phyloP scores from a whole-genome alignment of 1,140 invertebrate species.

The Forficula auricularia region DNA sequence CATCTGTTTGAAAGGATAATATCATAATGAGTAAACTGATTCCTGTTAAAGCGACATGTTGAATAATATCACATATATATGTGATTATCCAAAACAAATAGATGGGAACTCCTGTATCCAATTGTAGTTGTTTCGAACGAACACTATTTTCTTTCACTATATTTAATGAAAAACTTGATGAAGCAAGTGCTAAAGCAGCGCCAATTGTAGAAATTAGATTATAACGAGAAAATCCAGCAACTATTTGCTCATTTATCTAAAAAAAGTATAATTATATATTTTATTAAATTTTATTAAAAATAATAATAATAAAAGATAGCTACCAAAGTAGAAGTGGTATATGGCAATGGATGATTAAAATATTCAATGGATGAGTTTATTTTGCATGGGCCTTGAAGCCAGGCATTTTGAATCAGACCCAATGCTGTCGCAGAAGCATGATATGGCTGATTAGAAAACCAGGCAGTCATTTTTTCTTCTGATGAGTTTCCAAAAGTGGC shows the following conservation, averaged over 20 bases:
- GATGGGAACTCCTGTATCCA: slow-evolving; percentile 34
- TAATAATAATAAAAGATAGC: too few species aligned
- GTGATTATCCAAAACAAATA: slow-evolving; percentile 32
- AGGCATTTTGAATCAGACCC: slow-evolving; percentile 23
- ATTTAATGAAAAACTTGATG: slow-evolving; percentile 34
- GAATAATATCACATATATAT: slow-evolving; percentile 32
- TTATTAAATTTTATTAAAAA: slow-evolving; percentile 2
- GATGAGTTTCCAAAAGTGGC: too few species aligned
- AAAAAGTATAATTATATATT: background rate
- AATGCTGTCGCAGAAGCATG: slow-evolving; percentile 28
- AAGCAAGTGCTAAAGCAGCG: slow-evolving; percentile 20
- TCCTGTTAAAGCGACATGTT: too few species aligned
- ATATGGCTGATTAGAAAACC: slow-evolving; percentile 15
- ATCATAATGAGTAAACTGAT: too few species aligned
- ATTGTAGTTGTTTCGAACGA: slow-evolving; percentile 38
- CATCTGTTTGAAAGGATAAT: too few species aligned
- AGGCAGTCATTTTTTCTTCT: too few species aligned
- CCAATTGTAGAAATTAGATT: background rate
- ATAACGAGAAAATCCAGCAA: background rate
- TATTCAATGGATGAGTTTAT: slow-evolving; percentile 24
- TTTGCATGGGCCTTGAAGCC: slow-evolving; percentile 18
- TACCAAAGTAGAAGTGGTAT: slow-evolving; percentile 7
- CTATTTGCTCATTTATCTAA: slow-evolving; percentile 6
- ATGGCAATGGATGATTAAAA: slow-evolving; percentile 38
- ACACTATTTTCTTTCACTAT: slow-evolving; percentile 19